Evolutionary conservation across 53 echinoderm and acorn worm genomes (phyloP).

Genomic region (Echinometra lucunter): DNA sequence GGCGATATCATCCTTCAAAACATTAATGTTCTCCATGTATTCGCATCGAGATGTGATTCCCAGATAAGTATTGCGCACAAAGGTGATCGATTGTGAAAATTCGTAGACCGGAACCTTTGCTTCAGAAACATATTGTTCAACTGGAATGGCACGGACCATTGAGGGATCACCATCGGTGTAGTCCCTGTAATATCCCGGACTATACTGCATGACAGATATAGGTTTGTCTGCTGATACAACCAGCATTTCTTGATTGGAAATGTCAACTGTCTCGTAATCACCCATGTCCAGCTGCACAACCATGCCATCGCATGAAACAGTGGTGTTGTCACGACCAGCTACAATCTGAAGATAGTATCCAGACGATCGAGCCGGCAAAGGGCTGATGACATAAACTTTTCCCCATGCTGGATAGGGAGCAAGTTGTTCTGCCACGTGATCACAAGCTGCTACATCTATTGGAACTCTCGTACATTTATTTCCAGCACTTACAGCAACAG

Average conservation of each 20-base stretch:
- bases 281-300: slow-evolving; percentile 5
- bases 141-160: not conserved
- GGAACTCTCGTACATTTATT: not conserved
- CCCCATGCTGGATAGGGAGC: not conserved
- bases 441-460: not conserved
- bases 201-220: not conserved
- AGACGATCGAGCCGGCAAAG: not conserved
- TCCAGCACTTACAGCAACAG: not conserved
- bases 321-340: slow-evolving; percentile 36
- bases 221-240: slow-evolving; percentile 1
- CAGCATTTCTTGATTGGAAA: not conserved
- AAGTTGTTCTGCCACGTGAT: slow-evolving; percentile 28
- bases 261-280: not conserved
- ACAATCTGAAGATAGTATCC: slow-evolving; percentile 14
- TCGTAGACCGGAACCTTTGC: not conserved
- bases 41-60: no score
- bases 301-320: not conserved
- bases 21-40: no score
- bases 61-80: not conserved
- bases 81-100: not conserved
- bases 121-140: not conserved
- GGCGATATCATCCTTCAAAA: not conserved
- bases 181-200: not conserved
- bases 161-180: not conserved
- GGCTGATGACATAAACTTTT: not conserved